Base-by-base conservation (phyloP, 92 coral and sea anemone genomes). In the Siderastrea radians region DNA sequence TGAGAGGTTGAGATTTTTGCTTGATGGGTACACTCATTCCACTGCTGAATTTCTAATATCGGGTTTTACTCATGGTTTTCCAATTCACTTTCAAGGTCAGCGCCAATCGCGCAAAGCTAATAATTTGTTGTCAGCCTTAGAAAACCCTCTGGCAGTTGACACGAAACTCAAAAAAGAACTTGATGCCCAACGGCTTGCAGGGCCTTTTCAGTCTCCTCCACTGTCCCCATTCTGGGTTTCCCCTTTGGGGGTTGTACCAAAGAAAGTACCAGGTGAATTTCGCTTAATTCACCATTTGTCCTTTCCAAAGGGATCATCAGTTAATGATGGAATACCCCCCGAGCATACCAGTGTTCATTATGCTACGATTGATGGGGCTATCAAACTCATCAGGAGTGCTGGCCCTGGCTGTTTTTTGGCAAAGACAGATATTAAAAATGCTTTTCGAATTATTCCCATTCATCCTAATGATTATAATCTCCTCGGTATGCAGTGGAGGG, bases 201-300 rank as follows among this genome's bases (percentile, higher is more conserved):
- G 93, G 1, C 95, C 95, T 3, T 86, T 89, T 74, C 4, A 64
- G 6, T 60, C 77, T 3, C 95, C 91, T 3, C 93, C 93, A 45
- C 64, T 84, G 55, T 15, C 59, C 48, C 63, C 77, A n/a, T 89
- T 92, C 73, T 61, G 86, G 3, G 72, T 92, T 62, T 92, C 93
- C 2, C 95, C 95, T 3, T 60, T 92, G 49, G 93, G 93, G 2
- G 88, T 92, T 43, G 93, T 92, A 10, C 95, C 95, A 15, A 92
- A 92, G 65, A 92, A 92, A 68, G 69, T 43, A 1, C 90, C 87
- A 4, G 93, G 93, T 17, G 95, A 92, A 77, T 92, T 89, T 80
- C 74, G 95, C 4, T 44, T 84, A 52, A 88, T 92, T 4, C 95
- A 90, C 53, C 93, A 93, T 47, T 48, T 90, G 59, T 90, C 93